These are phyloP conservation scores for Ceramica pisi DNA, from an alignment of 2,888 invertebrate species.

Conservation along the genomic window DNA sequence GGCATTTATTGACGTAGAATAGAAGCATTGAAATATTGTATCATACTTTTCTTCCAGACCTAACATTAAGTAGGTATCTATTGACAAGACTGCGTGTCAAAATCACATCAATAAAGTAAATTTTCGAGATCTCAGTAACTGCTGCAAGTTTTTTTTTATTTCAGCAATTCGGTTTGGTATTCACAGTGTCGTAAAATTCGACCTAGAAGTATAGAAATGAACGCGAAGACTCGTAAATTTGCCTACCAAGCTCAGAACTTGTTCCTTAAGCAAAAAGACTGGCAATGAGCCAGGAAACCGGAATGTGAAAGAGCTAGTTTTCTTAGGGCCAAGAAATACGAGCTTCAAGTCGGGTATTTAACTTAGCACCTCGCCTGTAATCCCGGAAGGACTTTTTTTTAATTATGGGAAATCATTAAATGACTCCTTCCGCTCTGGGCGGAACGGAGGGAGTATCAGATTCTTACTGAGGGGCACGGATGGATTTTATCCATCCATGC, in stretches of 20 bases:
- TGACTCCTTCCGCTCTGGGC: too few relatives aligned
- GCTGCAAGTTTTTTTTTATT: not conserved
- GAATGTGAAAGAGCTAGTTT: conserved; percentile 25
- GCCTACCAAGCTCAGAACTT: conserved; percentile 30
- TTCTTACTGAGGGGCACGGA: too few relatives aligned
- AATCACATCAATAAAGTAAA: conserved; percentile 19
- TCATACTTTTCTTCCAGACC: not conserved
- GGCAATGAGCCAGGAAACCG: conserved; percentile 40
- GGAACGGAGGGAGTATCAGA: too few relatives aligned
- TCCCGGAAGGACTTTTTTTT: not conserved
- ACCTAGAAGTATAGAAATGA: conserved; percentile 44
- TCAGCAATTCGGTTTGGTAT: conserved; percentile 12
- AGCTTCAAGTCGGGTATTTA: not conserved
- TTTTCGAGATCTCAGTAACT: not conserved
- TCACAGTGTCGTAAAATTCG: conserved; percentile 39
- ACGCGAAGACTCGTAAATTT: conserved; percentile 51
- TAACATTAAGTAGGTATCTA: too few relatives aligned
- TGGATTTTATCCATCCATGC: too few relatives aligned
- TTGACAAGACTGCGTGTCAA: conserved; percentile 3
- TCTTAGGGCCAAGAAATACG: conserved; percentile 22
- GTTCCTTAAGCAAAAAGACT: conserved; percentile 39
- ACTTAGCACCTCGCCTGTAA: conserved; percentile 4
- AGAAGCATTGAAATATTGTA: not conserved
- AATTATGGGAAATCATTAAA: too few relatives aligned
- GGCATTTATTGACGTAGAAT: not conserved